A percentile compares a stretch with the other conserved stretches of the same genome.
Conservation (phyloP, 2,888 invertebrate genomes). For the Malthinus seriepunctatus region DNA sequence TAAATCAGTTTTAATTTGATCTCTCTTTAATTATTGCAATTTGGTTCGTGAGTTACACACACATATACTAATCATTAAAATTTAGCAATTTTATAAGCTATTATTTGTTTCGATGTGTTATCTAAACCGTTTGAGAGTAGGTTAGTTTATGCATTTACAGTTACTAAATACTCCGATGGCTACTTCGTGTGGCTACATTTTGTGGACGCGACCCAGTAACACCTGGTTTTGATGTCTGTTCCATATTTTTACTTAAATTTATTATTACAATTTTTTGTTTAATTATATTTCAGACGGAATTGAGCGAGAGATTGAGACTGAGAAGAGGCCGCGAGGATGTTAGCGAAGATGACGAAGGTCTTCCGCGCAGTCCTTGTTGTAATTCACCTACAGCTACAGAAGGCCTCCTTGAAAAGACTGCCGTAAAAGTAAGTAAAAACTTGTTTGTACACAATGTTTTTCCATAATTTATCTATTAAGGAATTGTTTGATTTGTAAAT, state of each 20-base stretch:
- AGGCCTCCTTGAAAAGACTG: constrained; percentile 55
- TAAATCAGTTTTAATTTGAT: background rate
- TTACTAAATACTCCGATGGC: constrained; percentile 11
- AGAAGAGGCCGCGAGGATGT: constrained; percentile 71
- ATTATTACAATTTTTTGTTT: background rate
- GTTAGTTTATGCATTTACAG: constrained; percentile 16
- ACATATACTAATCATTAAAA: constrained; percentile 8
- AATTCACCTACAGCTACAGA: constrained; percentile 64
- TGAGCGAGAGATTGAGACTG: constrained; percentile 70
- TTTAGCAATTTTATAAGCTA: constrained; percentile 5
- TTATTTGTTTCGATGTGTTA: constrained; percentile 21
- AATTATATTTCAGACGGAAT: constrained; percentile 65
- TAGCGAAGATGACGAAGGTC: constrained; percentile 72
- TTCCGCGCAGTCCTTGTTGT: constrained; percentile 75
- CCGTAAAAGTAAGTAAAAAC: constrained; percentile 47
- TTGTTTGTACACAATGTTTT: background rate
- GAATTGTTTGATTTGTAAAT: background rate
- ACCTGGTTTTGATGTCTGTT: constrained; percentile 5
- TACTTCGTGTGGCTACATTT: constrained; percentile 9
- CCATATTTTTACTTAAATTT: constrained; percentile 7
- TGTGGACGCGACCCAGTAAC: constrained; percentile 14
- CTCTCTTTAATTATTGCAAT: background rate
- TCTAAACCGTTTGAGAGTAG: constrained; percentile 15
- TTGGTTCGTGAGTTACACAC: constrained; percentile 8
- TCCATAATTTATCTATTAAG: background rate